Percentiles rank a stretch among this genome's conserved stretches.
Evolutionary conservation across 2,797 vertebrate species (phyloP).

Genomic region (Stomatorhinus walkeri): DNA sequence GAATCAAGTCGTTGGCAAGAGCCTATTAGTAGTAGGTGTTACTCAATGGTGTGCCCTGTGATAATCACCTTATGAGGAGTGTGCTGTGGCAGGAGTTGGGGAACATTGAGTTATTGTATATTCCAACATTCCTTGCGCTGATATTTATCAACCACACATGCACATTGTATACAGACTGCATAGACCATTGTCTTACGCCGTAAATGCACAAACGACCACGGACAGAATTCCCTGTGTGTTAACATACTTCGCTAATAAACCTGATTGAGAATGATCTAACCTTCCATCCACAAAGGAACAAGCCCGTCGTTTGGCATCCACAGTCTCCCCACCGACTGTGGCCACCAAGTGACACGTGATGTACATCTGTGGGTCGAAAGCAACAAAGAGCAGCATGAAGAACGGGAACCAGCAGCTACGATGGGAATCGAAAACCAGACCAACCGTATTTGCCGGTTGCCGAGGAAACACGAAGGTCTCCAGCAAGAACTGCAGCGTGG

Average conservation of each 20-base stretch:
- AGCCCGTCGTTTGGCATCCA: neutral
- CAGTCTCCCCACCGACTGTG: neutral
- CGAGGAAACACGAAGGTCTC: conserved; percentile 20
- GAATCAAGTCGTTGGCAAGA: neutral
- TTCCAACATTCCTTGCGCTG: neutral
- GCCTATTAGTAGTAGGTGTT: neutral
- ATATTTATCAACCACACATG: neutral
- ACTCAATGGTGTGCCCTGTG: neutral
- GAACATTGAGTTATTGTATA: neutral
- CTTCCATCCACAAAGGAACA: conserved; percentile 15
- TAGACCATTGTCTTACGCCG: neutral
- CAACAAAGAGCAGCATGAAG: neutral
- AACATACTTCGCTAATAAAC: neutral
- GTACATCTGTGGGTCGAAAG: conserved; percentile 11
- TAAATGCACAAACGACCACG: neutral
- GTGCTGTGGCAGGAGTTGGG: neutral
- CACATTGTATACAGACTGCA: neutral
- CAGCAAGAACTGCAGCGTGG: conserved; percentile 9
- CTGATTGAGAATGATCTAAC: neutral
- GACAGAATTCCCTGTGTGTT: neutral
- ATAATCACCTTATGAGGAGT: neutral
- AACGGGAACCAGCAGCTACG: neutral
- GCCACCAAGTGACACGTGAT: conserved; percentile 13
- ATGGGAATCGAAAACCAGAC: neutral
- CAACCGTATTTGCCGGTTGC: neutral